Evolutionary conservation across 2,113 vertebrate species (phyloP).

Genomic region (Taxidea taxus): DNA sequence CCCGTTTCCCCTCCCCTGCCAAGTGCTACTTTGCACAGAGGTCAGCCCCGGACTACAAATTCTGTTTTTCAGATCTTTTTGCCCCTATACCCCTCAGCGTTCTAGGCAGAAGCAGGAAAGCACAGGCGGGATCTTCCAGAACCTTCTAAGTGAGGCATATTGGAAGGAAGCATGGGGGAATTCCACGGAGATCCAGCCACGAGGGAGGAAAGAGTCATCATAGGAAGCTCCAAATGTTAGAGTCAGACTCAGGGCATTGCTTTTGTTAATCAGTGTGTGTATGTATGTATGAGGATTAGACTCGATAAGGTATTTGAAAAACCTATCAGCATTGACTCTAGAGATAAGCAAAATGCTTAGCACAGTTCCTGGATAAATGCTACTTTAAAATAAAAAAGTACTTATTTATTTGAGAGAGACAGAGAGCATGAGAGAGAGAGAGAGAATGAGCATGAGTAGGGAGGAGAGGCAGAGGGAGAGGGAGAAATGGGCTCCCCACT

Average conservation of each 20-base stretch:
- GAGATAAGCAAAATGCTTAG: background rate
- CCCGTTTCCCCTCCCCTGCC: background rate
- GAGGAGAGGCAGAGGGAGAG: too few relatives aligned
- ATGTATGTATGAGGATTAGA: background rate
- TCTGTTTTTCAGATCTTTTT: background rate
- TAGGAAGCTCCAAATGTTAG: background rate
- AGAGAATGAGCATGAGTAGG: too few relatives aligned
- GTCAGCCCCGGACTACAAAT: background rate
- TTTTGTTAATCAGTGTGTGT: background rate
- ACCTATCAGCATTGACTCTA: background rate
- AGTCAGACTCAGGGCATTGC: background rate
- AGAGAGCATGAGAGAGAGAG: too few relatives aligned
- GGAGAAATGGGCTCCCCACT: too few relatives aligned
- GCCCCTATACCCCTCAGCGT: background rate
- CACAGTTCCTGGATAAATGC: background rate
- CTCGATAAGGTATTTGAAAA: background rate
- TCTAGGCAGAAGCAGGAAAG: background rate
- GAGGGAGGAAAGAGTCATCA: background rate
- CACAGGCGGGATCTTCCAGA: background rate
- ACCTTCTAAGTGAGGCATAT: background rate
- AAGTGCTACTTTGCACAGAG: background rate
- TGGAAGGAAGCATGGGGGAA: background rate
- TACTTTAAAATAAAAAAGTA: background rate
- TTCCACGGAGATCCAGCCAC: background rate
- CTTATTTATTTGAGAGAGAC: too few relatives aligned